Evolutionary conservation across 2,888 invertebrate genomes (phyloP).

Genomic region (Microlaimidae sp.): DNA sequence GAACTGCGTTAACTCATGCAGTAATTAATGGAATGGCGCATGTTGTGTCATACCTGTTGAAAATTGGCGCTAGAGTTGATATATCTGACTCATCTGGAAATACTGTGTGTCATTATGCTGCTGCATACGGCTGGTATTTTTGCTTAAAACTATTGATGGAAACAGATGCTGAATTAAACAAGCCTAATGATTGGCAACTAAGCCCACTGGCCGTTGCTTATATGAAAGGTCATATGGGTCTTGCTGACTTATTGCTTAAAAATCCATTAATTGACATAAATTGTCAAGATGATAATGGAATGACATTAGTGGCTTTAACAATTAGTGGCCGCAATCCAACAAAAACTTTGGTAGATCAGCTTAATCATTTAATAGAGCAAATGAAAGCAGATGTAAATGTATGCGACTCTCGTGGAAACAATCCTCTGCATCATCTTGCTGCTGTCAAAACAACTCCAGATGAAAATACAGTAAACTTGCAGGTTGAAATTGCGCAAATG

Average conservation of each 20-base stretch:
- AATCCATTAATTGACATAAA: constrained; percentile 39
- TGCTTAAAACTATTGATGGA: constrained; percentile 40
- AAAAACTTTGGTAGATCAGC: constrained; percentile 31
- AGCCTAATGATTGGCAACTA: constrained; percentile 33
- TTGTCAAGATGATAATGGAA: constrained; percentile 38
- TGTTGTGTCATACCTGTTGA: constrained; percentile 40
- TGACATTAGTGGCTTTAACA: constrained; percentile 38
- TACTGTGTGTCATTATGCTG: constrained; percentile 43
- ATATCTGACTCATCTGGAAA: constrained; percentile 43
- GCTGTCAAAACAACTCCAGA: too few relatives aligned
- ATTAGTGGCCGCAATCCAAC: constrained; percentile 32
- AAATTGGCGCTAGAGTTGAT: constrained; percentile 40
- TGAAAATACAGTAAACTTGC: too few relatives aligned
- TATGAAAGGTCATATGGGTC: constrained; percentile 38
- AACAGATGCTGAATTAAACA: constrained; percentile 24
- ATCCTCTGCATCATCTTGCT: constrained; percentile 17
- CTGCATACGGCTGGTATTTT: constrained; percentile 45
- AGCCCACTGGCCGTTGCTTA: constrained; percentile 44
- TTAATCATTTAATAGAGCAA: constrained; percentile 39
- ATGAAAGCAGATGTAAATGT: constrained; percentile 34
- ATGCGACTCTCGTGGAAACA: constrained; percentile 19
- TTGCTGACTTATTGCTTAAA: constrained; percentile 39
- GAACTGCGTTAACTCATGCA: constrained; percentile 42
- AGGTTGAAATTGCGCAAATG: not conserved
- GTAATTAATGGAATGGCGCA: constrained; percentile 42